Base-by-base conservation (phyloP, 2,113 vertebrate species). In the Eolophus roseicapilla region DNA sequence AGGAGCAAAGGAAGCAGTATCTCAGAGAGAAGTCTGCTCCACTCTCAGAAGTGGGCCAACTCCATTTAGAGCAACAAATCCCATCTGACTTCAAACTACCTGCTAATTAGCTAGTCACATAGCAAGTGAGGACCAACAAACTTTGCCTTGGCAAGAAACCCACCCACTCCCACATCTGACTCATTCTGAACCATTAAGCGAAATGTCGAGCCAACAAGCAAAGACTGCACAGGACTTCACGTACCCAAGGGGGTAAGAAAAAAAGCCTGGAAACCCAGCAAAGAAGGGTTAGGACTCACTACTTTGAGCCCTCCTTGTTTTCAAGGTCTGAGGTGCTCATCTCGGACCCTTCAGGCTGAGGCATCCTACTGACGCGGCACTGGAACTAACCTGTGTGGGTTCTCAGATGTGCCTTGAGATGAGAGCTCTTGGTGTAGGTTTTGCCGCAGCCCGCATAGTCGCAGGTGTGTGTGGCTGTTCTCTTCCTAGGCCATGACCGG, bases 401-500 rank as follows among this genome's bases (percentile, higher is more conserved):
- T 93, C 99, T 98, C 94, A 99, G 98, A 86, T 99, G 99, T 0
- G 99, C 99, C 97, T 99, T 99, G 91, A 99, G 99, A 96, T 99
- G 99, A 47, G 99, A 99, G 96, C 99, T 99, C 97, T 99, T 99
- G 24, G 99, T 99, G 96, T 99, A 99, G 2, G 99, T 99, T 97
- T 99, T 99, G 49, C 99, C 99, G 4, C 99, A 99, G 93, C 99
- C 99, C 0, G 98, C 98, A 1, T 99, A 99, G 96, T 99, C 99
- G 4, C 99, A 99, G 5, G 98, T 99, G 97, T 99, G 99, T 1
- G 99, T 99, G 67, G 99, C 99, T 0, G 99, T 99, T 93, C 99
- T 98, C 98, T 99, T 99, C 95, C 99, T 98, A 12, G 99, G 99
- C 99, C 99, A 99, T 1, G 99, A 99, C 80, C 99, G 98, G 10